These are phyloP conservation scores for Globodera ellingtonae DNA, from an alignment of 1,140 invertebrate species.

Conservation along the genomic window DNA sequence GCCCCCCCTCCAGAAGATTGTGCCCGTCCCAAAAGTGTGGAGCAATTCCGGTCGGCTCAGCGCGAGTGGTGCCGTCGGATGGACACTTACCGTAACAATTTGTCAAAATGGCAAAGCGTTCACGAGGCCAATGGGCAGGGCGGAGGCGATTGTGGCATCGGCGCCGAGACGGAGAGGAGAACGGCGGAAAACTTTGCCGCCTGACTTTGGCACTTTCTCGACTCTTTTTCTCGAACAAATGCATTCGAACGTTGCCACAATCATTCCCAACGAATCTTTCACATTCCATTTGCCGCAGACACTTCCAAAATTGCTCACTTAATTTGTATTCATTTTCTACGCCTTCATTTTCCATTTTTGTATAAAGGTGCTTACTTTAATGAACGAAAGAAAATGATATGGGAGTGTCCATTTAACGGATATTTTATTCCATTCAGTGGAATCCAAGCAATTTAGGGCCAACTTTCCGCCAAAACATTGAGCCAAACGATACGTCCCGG, in stretches of 20 bases:
- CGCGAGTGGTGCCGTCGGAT: slow-evolving; percentile 56
- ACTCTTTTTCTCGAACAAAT: too few relatives aligned
- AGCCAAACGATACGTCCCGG: too few relatives aligned
- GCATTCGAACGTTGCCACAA: too few relatives aligned
- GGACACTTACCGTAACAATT: slow-evolving; percentile 49
- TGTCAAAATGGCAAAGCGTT: slow-evolving; percentile 52
- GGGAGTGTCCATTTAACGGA: too few relatives aligned
- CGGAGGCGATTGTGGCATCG: neutral
- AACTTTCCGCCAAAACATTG: too few relatives aligned
- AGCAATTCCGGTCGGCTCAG: slow-evolving; percentile 58
- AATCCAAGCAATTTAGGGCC: too few relatives aligned
- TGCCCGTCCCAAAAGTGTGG: slow-evolving; percentile 49
- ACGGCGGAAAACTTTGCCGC: neutral
- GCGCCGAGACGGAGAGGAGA: neutral
- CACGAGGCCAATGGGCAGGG: neutral
- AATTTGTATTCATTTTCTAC: neutral
- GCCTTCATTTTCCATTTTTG: neutral
- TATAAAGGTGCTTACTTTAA: neutral
- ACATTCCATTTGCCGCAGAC: neutral
- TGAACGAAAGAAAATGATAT: too few relatives aligned
- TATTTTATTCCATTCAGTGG: too few relatives aligned
- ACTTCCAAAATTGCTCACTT: neutral
- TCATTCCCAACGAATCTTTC: neutral
- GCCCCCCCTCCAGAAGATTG: slow-evolving; percentile 47
- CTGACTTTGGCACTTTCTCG: neutral